A percentile compares a stretch with the other conserved stretches of the same genome.
Evolutionary conservation across 2,113 vertebrate genomes (phyloP).

Genomic region (Gila orcuttii): DNA sequence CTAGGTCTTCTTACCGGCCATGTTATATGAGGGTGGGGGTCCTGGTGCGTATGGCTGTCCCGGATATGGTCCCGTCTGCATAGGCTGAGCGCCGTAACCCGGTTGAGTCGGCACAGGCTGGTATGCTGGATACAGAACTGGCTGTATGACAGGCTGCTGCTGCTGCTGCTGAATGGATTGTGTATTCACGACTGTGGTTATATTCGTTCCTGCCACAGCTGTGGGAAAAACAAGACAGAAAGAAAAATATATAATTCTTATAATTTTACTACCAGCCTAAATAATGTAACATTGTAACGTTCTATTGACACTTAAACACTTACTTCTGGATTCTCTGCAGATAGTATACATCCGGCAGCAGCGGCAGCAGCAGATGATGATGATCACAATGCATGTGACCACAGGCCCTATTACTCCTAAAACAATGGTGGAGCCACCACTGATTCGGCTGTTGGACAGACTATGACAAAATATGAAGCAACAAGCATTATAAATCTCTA

Average conservation of each 20-base stretch:
- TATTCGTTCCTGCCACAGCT: not conserved
- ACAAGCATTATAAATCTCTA: not conserved
- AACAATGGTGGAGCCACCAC: conserved; percentile 2
- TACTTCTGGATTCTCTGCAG: conserved; percentile 82
- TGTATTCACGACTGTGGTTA: not conserved
- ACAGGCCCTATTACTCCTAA: conserved; percentile 50
- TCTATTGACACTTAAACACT: conserved; percentile 62
- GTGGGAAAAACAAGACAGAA: not conserved
- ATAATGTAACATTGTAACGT: not conserved
- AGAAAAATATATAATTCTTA: not conserved
- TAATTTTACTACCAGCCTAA: not conserved
- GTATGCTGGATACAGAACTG: not conserved
- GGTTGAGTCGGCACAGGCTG: not conserved
- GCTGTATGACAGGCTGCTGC: not conserved
- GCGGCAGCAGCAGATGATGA: conserved; percentile 77
- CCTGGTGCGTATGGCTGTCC: conserved; percentile 74
- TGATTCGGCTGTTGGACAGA: not conserved
- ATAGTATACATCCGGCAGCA: conserved; percentile 88
- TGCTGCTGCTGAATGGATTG: not conserved
- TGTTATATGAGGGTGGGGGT: conserved; percentile 58
- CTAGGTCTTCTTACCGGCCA: not conserved
- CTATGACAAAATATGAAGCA: not conserved
- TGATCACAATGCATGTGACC: conserved; percentile 71
- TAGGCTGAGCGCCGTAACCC: not conserved
- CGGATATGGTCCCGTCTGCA: not conserved